A percentile compares a stretch with the other conserved stretches of the same genome.
Evolutionary conservation across 2,888 invertebrate species (phyloP).

Genomic region (Embidobia sp.): DNA sequence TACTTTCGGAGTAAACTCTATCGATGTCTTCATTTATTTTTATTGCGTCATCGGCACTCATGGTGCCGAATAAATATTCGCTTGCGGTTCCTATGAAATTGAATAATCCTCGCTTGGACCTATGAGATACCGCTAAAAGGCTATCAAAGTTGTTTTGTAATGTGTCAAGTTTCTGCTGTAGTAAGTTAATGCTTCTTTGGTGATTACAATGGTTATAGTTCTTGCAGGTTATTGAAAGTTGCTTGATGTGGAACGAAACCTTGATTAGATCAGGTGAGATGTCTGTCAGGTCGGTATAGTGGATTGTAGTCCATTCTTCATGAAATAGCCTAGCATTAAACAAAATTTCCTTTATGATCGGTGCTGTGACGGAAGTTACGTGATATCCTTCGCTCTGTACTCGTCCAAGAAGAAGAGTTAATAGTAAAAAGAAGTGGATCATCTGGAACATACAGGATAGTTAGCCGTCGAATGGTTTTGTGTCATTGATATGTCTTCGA

Average conservation of each 20-base stretch:
- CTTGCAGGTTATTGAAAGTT: neutral
- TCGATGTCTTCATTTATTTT: constrained; percentile 19
- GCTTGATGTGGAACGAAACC: neutral
- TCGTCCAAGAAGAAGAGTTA: neutral
- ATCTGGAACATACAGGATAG: neutral
- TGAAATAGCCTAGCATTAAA: neutral
- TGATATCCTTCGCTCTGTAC: neutral
- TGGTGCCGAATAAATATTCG: constrained; percentile 15
- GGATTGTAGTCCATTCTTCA: constrained; percentile 7
- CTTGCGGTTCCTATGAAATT: neutral
- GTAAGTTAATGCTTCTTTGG: neutral
- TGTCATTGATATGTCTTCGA: constrained; percentile 8
- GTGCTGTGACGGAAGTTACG: neutral
- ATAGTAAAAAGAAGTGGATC: neutral
- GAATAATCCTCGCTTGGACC: constrained; percentile 14
- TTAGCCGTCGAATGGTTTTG: constrained; percentile 15
- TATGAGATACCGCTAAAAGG: neutral
- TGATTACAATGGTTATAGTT: neutral
- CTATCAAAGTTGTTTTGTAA: neutral
- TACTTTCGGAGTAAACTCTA: constrained; percentile 8
- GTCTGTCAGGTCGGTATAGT: constrained; percentile 1
- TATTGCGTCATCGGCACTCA: constrained; percentile 23
- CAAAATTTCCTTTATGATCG: neutral
- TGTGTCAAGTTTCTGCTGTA: neutral
- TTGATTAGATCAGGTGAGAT: neutral